phyloP scores from a whole-genome alignment of 2,797 vertebrate genomes.

The Propithecus deckenii region DNA sequence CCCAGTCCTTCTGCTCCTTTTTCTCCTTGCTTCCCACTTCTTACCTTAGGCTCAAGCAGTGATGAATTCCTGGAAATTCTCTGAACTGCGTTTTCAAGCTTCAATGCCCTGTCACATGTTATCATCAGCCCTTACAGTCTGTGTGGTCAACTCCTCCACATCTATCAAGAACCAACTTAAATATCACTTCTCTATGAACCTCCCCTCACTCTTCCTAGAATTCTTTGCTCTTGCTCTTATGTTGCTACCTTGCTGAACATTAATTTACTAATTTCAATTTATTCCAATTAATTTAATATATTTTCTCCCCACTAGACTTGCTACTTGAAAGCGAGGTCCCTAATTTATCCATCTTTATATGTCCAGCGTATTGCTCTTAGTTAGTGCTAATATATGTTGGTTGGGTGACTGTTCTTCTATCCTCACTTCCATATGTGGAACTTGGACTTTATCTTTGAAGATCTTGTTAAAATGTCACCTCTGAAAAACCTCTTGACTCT shows the following conservation, averaged over 20 bases:
- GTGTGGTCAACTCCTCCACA: neutral
- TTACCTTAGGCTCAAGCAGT: neutral
- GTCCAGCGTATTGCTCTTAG: neutral
- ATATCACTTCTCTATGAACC: neutral
- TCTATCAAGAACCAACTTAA: slow-evolving; percentile 17
- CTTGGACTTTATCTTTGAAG: neutral
- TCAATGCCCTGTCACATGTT: neutral
- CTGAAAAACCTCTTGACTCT: neutral
- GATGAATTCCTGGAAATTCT: neutral
- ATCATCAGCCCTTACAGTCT: neutral
- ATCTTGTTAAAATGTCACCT: neutral
- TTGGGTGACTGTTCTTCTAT: neutral
- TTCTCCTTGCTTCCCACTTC: neutral
- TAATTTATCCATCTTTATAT: neutral
- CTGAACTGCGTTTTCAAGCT: neutral
- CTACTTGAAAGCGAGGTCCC: neutral
- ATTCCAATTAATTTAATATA: neutral
- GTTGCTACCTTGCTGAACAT: neutral
- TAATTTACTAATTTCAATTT: neutral
- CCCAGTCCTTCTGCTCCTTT: neutral
- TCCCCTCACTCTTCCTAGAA: neutral
- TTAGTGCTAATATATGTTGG: neutral
- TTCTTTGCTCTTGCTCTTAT: neutral
- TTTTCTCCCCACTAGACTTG: neutral
- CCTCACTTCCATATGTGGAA: neutral